Conservation (phyloP, 2,888 invertebrate genomes). For the Caenorhabditis sp. region DNA sequence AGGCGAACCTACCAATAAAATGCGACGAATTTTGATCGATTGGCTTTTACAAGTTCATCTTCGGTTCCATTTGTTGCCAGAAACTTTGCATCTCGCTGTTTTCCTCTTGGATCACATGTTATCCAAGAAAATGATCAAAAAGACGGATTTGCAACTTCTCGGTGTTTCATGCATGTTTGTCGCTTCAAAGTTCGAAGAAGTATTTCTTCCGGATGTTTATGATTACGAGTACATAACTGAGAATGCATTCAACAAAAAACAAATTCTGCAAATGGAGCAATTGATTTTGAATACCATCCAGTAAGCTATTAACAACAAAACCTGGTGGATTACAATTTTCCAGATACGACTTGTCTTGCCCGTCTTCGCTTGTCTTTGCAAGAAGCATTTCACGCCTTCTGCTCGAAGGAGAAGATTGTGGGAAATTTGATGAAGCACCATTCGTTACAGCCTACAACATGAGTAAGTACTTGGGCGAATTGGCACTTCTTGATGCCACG, state of each 20-base stretch:
- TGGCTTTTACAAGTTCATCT: conserved; percentile 80
- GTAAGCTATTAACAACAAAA: conserved; percentile 7
- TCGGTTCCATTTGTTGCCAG: conserved; percentile 83
- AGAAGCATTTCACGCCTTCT: conserved; percentile 76
- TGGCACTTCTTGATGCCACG: conserved; percentile 81
- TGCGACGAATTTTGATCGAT: conserved; percentile 88
- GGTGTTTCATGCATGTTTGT: conserved; percentile 77
- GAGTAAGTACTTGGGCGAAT: conserved; percentile 89
- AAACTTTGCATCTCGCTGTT: conserved; percentile 88
- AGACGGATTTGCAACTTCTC: conserved; percentile 52
- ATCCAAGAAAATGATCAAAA: conserved; percentile 75
- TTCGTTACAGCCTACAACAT: conserved; percentile 79
- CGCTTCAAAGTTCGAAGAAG: conserved; percentile 93
- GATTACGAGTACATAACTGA: conserved; percentile 93
- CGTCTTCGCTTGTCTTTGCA: conserved; percentile 87
- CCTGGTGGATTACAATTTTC: too few species aligned
- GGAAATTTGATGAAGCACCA: conserved; percentile 67
- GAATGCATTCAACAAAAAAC: conserved; percentile 81
- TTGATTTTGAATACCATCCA: conserved; percentile 31
- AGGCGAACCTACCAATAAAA: conserved; percentile 78
- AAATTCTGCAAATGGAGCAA: conserved; percentile 52
- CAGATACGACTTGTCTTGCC: conserved; percentile 83
- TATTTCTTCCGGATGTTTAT: conserved; percentile 83
- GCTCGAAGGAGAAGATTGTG: conserved; percentile 15
- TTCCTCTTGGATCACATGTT: conserved; percentile 89